These are phyloP conservation scores for Anser brachyrhynchus DNA, from an alignment of 2,113 vertebrate species.

Conservation along the genomic window DNA sequence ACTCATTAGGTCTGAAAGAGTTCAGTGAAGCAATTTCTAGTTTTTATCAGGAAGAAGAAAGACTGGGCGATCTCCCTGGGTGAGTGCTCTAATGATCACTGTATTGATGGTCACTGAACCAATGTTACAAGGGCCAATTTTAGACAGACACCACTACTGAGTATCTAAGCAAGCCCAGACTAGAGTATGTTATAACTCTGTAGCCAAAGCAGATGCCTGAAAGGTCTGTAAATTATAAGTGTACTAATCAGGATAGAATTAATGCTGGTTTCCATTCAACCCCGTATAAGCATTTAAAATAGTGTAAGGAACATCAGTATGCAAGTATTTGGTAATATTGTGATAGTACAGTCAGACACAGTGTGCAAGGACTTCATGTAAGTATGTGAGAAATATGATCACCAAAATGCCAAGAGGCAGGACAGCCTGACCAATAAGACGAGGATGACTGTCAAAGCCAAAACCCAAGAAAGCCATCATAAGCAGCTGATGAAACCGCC, in stretches of 20 bases:
- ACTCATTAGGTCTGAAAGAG: not conserved
- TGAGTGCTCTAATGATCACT: not conserved
- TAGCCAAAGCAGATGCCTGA: not conserved
- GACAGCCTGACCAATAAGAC: not conserved
- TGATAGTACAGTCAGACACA: not conserved
- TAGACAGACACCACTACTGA: not conserved
- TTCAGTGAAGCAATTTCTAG: not conserved
- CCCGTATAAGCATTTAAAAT: not conserved
- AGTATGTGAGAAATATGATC: not conserved
- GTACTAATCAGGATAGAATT: not conserved
- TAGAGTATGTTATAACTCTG: not conserved
- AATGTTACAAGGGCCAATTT: not conserved
- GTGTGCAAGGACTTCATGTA: not conserved
- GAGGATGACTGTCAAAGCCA: not conserved
- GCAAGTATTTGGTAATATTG: not conserved
- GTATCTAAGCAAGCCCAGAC: not conserved
- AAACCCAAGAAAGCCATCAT: not conserved
- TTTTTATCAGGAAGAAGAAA: not conserved
- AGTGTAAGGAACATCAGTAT: not conserved
- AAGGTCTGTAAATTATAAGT: not conserved
- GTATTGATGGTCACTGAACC: not conserved
- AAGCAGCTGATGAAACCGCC: not conserved
- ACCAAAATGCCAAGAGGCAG: not conserved
- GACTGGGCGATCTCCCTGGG: fast-evolving
- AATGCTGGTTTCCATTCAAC: not conserved